Evolutionary conservation across 2,888 invertebrate species (phyloP), one percentile per base, ranked within the genome.

Genomic region (Pimpla rufipes): DNA sequence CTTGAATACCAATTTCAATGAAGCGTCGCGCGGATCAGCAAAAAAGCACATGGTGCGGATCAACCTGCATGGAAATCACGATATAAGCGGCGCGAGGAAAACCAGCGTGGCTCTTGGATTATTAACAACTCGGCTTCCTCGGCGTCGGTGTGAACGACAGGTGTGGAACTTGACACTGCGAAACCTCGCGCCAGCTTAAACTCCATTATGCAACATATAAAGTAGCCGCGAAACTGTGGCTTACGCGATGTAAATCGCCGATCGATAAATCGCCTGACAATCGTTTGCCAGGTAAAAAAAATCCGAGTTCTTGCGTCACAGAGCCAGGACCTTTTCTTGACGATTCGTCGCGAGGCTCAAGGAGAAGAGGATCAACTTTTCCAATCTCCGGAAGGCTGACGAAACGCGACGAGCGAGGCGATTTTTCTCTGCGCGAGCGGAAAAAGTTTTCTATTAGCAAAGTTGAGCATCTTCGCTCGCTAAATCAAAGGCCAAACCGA

Each of bases 131-230:
- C 37, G n/a, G 40, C 55, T 23, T 40, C 66, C 35, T 73, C 64
- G 62, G 62, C 76, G 75, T 64, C 40, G 21, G 42, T 45, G 77
- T 50, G 35, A 55, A 52, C 59, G 40, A 45, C 59, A 59, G 78
- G 77, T 67, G 81, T 73, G 23, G 67, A 78, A 81, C 81, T 81
- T 78, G 81, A 81, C 78, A 73, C 81, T 52, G 78, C n/a, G 18
- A 42, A 67, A 73, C 59, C 67, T 78, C 67, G 45, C 40, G 16
- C 67, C 50, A 40, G 37, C 37, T 6, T 13, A 57, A 66, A 47
- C 73, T 59, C 37, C 35, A 66, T 70, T 45, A 77, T 66, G 45
- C 59, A 37, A 73, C 21, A 42, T 7, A 16, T 23, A 29, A 18
- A 59, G 47, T 45, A 52, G 68, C 55, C 40, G 23, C 13, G 45